Conservation (phyloP, 2,113 vertebrate species). For the Sinosuthora webbiana region DNA sequence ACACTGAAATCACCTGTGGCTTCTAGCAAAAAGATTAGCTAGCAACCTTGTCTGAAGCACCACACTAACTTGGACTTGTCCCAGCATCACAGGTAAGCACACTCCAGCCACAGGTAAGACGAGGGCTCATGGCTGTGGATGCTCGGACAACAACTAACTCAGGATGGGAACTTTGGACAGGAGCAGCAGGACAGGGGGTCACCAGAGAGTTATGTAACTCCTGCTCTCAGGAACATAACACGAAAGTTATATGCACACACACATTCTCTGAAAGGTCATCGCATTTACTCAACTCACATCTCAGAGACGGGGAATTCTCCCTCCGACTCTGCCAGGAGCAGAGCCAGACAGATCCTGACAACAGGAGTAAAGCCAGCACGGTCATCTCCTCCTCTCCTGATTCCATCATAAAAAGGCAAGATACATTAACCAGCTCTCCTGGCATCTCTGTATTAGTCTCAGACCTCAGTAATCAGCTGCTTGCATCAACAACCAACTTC, state of each 20-base stretch:
- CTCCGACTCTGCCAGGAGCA: neutral
- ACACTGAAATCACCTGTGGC: neutral
- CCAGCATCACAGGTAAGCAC: neutral
- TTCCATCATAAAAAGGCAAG: neutral
- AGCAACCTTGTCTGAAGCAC: neutral
- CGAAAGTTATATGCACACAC: neutral
- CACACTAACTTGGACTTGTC: neutral
- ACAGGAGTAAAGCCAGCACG: neutral
- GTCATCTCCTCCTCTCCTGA: neutral
- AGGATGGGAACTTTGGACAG: neutral
- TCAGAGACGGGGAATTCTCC: neutral
- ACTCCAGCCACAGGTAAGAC: neutral
- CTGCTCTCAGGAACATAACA: neutral
- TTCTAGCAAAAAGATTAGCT: neutral
- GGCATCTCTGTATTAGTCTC: neutral
- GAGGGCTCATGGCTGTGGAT: neutral
- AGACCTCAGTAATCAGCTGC: neutral
- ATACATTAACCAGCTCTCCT: neutral
- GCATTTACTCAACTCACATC: neutral
- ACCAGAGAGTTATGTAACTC: neutral
- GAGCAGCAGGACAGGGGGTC: neutral
- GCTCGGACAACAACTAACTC: neutral
- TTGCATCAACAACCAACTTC: neutral
- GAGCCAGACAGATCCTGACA: neutral
- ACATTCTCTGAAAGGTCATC: slow-evolving; percentile 20